These are phyloP conservation scores for Chaenocephalus aceratus DNA, from an alignment of 2,113 vertebrate species.

Conservation along the genomic window DNA sequence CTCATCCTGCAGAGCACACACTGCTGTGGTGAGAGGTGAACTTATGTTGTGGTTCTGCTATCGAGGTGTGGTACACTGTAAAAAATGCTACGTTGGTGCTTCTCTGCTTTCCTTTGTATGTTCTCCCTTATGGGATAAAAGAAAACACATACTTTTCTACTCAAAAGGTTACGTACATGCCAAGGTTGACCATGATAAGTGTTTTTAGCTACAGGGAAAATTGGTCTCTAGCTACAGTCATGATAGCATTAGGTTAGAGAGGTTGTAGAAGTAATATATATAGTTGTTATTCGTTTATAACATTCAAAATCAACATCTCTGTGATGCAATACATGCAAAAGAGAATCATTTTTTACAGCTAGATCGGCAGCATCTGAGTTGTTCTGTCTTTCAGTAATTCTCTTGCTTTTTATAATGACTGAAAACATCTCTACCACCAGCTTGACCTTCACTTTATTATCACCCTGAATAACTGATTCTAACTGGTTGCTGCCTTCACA, in stretches of 20 bases:
- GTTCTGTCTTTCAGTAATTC: not conserved
- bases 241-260: not conserved
- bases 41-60: constrained; percentile 16
- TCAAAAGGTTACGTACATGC: not conserved
- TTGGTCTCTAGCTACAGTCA: not conserved
- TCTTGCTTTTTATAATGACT: not conserved
- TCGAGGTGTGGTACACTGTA: constrained; percentile 13
- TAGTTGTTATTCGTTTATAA: not conserved
- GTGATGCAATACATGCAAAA: too few relatives aligned
- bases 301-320: not conserved
- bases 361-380: not conserved
- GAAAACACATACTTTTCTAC: not conserved
- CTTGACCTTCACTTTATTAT: not conserved
- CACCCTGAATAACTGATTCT: too few relatives aligned
- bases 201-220: not conserved
- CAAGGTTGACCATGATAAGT: not conserved
- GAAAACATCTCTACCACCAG: not conserved
- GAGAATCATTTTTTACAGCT: not conserved
- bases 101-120: not conserved
- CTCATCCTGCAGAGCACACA: constrained; percentile 34
- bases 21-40: constrained; percentile 36
- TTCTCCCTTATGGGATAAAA: not conserved
- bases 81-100: not conserved
- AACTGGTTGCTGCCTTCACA: not conserved
- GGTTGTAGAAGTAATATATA: not conserved